Evolutionary conservation across 2,113 vertebrate species (phyloP).

Genomic region (Aegotheles bennettii): DNA sequence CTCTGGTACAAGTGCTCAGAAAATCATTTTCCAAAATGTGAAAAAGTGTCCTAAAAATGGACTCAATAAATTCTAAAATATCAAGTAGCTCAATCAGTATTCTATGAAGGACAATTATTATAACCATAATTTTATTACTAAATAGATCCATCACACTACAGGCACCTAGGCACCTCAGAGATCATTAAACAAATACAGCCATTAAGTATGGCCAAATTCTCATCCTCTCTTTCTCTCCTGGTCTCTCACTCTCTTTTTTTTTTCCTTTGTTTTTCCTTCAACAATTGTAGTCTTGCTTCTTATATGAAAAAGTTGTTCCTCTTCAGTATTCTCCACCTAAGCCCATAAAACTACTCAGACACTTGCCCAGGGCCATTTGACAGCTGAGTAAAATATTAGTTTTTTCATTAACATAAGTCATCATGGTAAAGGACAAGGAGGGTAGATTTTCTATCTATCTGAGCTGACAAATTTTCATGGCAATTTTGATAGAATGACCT

Average conservation of each 20-base stretch:
- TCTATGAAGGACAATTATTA: background rate
- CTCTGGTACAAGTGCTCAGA: background rate
- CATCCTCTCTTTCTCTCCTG: background rate
- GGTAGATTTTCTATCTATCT: background rate
- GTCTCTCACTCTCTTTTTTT: background rate
- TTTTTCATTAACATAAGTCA: background rate
- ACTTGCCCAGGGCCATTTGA: background rate
- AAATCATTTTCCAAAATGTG: background rate
- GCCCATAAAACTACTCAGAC: background rate
- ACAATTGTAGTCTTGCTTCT: background rate
- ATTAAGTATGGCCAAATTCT: background rate
- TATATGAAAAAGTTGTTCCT: background rate
- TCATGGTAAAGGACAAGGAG: background rate
- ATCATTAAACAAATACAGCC: background rate
- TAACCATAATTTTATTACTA: background rate
- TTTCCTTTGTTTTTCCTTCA: background rate
- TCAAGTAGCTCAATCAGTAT: background rate
- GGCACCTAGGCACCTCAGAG: background rate
- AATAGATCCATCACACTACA: background rate
- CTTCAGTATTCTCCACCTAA: background rate
- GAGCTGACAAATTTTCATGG: background rate
- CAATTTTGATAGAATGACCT: background rate
- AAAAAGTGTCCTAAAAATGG: background rate
- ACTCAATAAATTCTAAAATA: background rate
- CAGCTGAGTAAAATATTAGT: background rate